Evolutionary conservation across 2,888 invertebrate genomes (phyloP).

Genomic region (Cheilosia impressa): DNA sequence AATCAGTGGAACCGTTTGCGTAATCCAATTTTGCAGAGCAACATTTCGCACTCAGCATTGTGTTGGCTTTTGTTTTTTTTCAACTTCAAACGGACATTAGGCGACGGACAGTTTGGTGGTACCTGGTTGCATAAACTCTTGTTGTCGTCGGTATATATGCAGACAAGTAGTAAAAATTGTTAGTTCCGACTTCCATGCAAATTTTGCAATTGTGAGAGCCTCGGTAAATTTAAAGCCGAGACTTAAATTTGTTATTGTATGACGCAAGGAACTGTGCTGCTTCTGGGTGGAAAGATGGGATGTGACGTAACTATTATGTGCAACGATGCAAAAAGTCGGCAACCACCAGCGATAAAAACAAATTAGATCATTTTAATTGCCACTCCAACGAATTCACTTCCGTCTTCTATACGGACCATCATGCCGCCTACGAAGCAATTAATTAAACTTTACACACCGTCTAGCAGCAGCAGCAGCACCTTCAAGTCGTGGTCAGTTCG

Average conservation of each 20-base stretch:
- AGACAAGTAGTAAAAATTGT: no score
- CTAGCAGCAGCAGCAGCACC: background rate
- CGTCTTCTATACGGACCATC: background rate
- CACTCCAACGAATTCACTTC: slow-evolving; percentile 26
- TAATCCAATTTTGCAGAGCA: slow-evolving; percentile 62
- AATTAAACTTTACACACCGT: slow-evolving; percentile 40
- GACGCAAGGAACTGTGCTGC: no score
- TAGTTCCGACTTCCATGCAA: no score
- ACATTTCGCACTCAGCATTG: slow-evolving; percentile 19
- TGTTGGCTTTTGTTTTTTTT: slow-evolving; percentile 22
- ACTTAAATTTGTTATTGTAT: no score
- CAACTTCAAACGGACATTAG: slow-evolving; percentile 38
- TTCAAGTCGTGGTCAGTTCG: slow-evolving; percentile 22
- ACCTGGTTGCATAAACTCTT: slow-evolving; percentile 49
- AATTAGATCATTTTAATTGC: slow-evolving; percentile 16
- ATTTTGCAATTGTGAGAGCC: no score
- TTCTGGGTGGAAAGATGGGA: background rate
- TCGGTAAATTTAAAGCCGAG: no score
- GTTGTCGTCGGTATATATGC: no score
- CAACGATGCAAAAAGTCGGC: background rate
- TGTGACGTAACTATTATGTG: background rate
- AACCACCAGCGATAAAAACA: background rate
- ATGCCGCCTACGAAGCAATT: slow-evolving; percentile 14
- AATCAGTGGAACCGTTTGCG: slow-evolving; percentile 55
- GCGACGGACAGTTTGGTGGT: background rate